Evolutionary conservation across 2,113 vertebrate species (phyloP).

Genomic region (Odobenus rosmarus): DNA sequence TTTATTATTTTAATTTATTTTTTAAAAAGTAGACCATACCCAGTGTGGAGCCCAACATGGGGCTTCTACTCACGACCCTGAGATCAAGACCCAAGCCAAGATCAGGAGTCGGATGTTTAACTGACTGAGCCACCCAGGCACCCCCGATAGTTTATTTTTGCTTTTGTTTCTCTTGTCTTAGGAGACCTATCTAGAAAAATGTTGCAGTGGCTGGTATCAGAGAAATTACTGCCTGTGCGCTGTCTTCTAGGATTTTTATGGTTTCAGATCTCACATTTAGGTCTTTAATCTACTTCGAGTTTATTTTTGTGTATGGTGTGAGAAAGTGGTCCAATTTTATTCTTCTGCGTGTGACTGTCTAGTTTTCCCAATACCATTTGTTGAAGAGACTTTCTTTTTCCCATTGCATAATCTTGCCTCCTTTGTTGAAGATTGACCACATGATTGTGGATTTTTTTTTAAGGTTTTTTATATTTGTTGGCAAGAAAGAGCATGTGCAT

Average conservation of each 20-base stretch:
- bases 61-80: not conserved
- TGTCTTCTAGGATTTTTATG: not conserved
- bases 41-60: not conserved
- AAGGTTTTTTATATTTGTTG: no score
- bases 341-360: not conserved
- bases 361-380: not conserved
- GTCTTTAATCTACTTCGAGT: not conserved
- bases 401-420: not conserved
- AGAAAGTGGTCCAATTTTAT: not conserved
- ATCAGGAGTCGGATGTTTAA: no score
- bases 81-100: not conserved
- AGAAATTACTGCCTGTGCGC: not conserved
- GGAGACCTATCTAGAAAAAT: not conserved
- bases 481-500: no score
- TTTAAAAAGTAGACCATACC: no score
- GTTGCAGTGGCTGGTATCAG: not conserved
- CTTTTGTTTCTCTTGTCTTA: not conserved
- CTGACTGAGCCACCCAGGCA: no score
- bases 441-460: not conserved
- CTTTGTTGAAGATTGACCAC: not conserved
- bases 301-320: not conserved
- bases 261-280: not conserved
- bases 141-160: not conserved
- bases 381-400: not conserved
- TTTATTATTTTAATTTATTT: not conserved